Conservation (phyloP, 1,140 invertebrate genomes). For the Adoxophyes honmai region DNA sequence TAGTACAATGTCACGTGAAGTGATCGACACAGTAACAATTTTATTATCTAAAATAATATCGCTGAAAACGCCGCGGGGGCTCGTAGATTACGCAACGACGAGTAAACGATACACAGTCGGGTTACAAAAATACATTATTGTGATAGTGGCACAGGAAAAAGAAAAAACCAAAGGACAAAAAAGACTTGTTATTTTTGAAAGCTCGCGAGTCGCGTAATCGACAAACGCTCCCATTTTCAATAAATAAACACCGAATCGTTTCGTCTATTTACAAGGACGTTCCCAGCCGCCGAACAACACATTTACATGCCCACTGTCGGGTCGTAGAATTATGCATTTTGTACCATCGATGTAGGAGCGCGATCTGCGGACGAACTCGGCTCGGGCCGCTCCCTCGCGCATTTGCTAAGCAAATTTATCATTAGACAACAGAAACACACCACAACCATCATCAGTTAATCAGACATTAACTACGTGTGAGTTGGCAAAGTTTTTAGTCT, state of each 20-base stretch:
- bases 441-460: too few species aligned
- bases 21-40: slow-evolving; percentile 56
- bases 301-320: slow-evolving; percentile 24
- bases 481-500: too few species aligned
- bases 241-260: slow-evolving; percentile 34
- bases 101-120: too few species aligned
- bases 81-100: not conserved
- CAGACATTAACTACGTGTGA: too few species aligned
- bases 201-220: too few species aligned
- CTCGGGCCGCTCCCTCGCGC: not conserved
- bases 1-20: slow-evolving; percentile 39
- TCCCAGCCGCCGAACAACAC: slow-evolving; percentile 26
- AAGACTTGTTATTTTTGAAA: too few species aligned
- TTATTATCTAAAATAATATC: slow-evolving; percentile 41
- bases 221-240: slow-evolving; percentile 11
- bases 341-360: slow-evolving; percentile 48
- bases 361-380: slow-evolving; percentile 39
- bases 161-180: too few species aligned
- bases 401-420: too few species aligned
- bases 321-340: slow-evolving; percentile 40
- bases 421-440: too few species aligned
- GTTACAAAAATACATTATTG: too few species aligned
- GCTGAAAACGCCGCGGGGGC: slow-evolving; percentile 19
- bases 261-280: slow-evolving; percentile 28
- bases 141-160: too few species aligned